A percentile compares a stretch with the other conserved stretches of the same genome.
phyloP scores from a whole-genome alignment of 2,888 invertebrate species.

The Eupeodes luniger region DNA sequence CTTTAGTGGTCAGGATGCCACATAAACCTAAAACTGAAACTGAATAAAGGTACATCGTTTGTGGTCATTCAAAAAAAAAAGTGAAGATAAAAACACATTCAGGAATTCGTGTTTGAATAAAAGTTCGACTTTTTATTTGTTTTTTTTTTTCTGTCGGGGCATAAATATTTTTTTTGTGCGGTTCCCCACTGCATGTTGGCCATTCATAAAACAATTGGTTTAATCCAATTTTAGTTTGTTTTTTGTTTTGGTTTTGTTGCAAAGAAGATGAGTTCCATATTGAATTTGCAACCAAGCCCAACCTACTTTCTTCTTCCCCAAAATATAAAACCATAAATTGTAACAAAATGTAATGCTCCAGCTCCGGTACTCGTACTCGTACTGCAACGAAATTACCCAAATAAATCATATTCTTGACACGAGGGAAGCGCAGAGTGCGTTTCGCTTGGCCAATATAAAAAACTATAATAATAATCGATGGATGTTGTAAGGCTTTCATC shows the following conservation, averaged over 20 bases:
- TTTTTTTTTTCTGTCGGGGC: neutral
- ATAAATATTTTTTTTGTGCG: constrained; percentile 38
- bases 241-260: neutral
- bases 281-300: constrained; percentile 21
- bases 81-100: constrained; percentile 22
- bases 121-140: constrained; percentile 30
- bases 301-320: constrained; percentile 39
- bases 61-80: constrained; percentile 52
- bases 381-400: constrained; percentile 55
- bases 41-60: constrained; percentile 61
- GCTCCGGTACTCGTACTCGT: neutral
- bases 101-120: constrained; percentile 59
- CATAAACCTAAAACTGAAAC: constrained; percentile 30
- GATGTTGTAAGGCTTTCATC: constrained; percentile 63
- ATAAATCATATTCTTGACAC: constrained; percentile 67
- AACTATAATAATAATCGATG: constrained; percentile 11
- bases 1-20: constrained; percentile 62
- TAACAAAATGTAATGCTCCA: constrained; percentile 22
- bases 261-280: constrained; percentile 39
- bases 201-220: constrained; percentile 65
- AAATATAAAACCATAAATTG: constrained; percentile 20
- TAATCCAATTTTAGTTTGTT: constrained; percentile 18
- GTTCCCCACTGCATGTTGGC: constrained; percentile 46
- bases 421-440: constrained; percentile 43
- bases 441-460: constrained; percentile 26